These are phyloP conservation scores for Trichopria drosophilae DNA, from an alignment of 2,888 invertebrate species.

Conservation along the genomic window DNA sequence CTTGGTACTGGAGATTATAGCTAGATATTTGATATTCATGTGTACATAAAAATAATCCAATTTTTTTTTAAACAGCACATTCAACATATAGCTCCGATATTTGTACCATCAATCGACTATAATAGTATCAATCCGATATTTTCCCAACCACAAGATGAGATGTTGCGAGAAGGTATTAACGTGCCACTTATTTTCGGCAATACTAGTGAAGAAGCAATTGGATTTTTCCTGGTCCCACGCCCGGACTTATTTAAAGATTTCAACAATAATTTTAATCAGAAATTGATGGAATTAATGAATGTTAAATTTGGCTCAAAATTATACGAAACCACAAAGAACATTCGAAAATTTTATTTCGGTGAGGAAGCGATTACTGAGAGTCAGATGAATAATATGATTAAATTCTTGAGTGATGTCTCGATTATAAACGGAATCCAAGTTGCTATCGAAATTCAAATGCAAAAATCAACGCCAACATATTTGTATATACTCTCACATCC, in stretches of 20 bases:
- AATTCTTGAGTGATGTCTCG: slow-evolving; percentile 62
- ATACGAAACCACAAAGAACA: slow-evolving; percentile 46
- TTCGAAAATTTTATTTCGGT: slow-evolving; percentile 61
- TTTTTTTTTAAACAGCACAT: slow-evolving; percentile 25
- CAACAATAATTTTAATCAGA: slow-evolving; percentile 50
- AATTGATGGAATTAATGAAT: slow-evolving; percentile 56
- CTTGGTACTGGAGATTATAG: too few species aligned
- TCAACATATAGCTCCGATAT: slow-evolving; percentile 4
- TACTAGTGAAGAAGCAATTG: slow-evolving; percentile 60
- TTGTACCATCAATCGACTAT: slow-evolving; percentile 34
- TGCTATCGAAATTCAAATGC: slow-evolving; percentile 56
- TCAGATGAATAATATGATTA: slow-evolving; percentile 58
- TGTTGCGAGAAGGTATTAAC: slow-evolving; percentile 50
- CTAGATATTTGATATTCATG: too few species aligned
- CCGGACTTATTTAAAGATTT: slow-evolving; percentile 19
- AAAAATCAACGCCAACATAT: slow-evolving; percentile 58
- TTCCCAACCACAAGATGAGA: slow-evolving; percentile 50
- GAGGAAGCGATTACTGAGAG: slow-evolving; percentile 49
- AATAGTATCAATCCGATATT: slow-evolving; percentile 34
- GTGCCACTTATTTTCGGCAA: slow-evolving; percentile 62
- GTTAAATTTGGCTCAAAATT: slow-evolving; percentile 41
- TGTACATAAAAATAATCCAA: not conserved
- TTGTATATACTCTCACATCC: slow-evolving; percentile 65
- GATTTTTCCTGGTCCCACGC: slow-evolving; percentile 30
- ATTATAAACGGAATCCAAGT: slow-evolving; percentile 59